These are phyloP conservation scores for Neotoma lepida DNA, from an alignment of 2,113 vertebrate species.

Conservation along the genomic window DNA sequence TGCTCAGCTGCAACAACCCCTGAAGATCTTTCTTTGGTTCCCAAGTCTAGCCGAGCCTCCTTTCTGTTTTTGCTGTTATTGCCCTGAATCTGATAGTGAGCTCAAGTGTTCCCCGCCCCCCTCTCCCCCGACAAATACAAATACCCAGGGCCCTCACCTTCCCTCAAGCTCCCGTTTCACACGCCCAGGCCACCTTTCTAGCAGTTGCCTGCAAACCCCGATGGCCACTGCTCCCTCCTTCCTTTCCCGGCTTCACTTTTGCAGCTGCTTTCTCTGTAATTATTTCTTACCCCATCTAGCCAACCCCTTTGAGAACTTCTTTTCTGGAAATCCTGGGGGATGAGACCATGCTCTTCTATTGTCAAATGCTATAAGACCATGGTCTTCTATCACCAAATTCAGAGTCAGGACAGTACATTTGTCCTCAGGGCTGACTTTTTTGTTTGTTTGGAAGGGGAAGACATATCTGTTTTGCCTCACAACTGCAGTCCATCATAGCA, in stretches of 20 bases:
- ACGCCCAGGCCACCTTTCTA: rapidly evolving
- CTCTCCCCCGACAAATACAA: no score
- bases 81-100: not conserved
- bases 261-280: not conserved
- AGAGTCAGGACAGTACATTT: not conserved
- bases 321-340: not conserved
- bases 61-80: not conserved
- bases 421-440: not conserved
- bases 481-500: not conserved
- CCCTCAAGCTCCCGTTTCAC: rapidly evolving
- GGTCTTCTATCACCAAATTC: not conserved
- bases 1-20: not conserved
- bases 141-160: not conserved
- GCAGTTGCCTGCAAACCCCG: no score
- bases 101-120: not conserved
- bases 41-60: not conserved
- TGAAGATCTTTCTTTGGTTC: not conserved
- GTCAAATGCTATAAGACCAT: not conserved
- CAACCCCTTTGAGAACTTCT: no score
- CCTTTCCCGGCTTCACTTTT: not conserved
- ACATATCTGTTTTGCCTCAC: not conserved
- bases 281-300: not conserved
- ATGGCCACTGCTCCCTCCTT: not conserved
- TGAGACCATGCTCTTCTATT: not conserved
- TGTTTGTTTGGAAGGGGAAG: not conserved